Conservation (phyloP, 2,888 invertebrate genomes). For the Dynastes maya region DNA sequence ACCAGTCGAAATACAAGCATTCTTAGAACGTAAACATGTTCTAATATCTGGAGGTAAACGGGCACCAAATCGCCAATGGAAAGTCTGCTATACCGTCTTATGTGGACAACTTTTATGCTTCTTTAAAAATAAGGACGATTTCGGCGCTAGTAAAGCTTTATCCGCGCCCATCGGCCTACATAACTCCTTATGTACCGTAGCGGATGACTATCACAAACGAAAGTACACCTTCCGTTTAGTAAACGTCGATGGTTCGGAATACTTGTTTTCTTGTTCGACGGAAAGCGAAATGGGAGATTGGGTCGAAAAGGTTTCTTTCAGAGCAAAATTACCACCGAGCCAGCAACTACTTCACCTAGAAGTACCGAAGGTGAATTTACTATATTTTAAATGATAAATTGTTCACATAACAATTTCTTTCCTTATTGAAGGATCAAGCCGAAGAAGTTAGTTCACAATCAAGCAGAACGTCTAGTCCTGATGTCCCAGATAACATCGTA, state of each 20-base stretch:
- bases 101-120: constrained; percentile 98
- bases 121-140: constrained; percentile 96
- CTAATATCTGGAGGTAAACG: constrained; percentile 94
- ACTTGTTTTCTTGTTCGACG: constrained; percentile 86
- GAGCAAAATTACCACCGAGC: constrained; percentile 91
- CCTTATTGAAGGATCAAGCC: constrained; percentile 62
- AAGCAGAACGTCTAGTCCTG: constrained; percentile 74
- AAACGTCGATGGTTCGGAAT: constrained; percentile 94
- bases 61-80: constrained; percentile 97
- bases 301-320: constrained; percentile 94
- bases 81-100: constrained; percentile 93
- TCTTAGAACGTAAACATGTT: constrained; percentile 95
- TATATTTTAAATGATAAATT: not conserved
- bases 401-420: constrained; percentile 40
- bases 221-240: constrained; percentile 93
- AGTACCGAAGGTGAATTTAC: constrained; percentile 67
- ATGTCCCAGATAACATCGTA: constrained; percentile 67
- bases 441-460: constrained; percentile 73
- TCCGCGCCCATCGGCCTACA: constrained; percentile 89
- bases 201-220: constrained; percentile 95
- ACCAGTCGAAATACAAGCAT: constrained; percentile 93
- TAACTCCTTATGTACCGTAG: constrained; percentile 87
- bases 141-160: constrained; percentile 89
- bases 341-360: constrained; percentile 90
- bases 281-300: constrained; percentile 88